A percentile compares a stretch with the other conserved stretches of the same genome.
These are phyloP conservation scores for Chaitophorus viminalis DNA, from an alignment of 2,888 invertebrate genomes.

Conservation along the genomic window DNA sequence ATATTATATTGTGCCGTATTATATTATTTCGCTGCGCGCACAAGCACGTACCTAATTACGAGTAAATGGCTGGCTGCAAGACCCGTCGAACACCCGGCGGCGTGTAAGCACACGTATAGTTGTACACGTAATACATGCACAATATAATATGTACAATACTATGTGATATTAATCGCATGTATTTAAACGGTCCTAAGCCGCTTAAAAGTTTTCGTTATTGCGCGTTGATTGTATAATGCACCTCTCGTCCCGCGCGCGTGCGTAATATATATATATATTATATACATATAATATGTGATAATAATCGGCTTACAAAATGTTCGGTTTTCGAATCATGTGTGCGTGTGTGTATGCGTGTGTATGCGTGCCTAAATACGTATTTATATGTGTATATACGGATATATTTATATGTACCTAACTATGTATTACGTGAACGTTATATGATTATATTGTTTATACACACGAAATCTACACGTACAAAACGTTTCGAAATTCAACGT, in stretches of 20 bases:
- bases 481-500: constrained; percentile 9
- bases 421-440: neutral
- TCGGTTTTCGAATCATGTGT: constrained; percentile 27
- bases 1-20: too few species aligned
- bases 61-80: constrained; percentile 13
- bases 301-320: constrained; percentile 54
- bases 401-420: neutral
- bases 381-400: too few species aligned
- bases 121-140: too few species aligned
- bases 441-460: constrained; percentile 21
- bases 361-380: neutral
- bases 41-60: neutral
- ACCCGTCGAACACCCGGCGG: constrained; percentile 4
- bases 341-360: neutral
- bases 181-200: constrained; percentile 50
- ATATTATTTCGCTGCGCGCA: neutral
- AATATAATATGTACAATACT: neutral
- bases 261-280: neutral
- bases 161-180: constrained; percentile 29
- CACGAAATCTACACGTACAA: neutral
- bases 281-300: too few species aligned
- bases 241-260: neutral
- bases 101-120: neutral
- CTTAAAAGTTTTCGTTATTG: constrained; percentile 58
- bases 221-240: constrained; percentile 60